Base-by-base conservation (phyloP, 2,797 vertebrate species). In the Melanotaenia pygmaea region DNA sequence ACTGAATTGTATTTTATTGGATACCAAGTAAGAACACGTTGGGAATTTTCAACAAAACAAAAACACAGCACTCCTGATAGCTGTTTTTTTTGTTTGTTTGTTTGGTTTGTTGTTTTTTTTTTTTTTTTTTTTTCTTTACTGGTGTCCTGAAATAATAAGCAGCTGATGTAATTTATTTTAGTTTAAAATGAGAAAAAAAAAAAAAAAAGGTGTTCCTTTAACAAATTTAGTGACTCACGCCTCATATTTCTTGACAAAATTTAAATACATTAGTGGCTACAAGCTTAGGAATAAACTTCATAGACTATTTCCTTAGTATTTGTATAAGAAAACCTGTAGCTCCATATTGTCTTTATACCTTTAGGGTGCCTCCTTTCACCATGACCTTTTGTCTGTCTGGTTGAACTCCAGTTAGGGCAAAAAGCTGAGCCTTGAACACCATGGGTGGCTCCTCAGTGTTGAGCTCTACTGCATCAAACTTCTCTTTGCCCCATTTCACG, bases 401-500 rank as follows among this genome's bases (percentile, higher is more conserved):
- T 85, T 99, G 97, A 72, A 99, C 98, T 89, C 98, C 98, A 6
- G 97, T 96, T 87, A 99, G 86, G 66, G 98, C 98, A 75, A 99
- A 99, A 40, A 99, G 95, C 88, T 99, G 98, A 83, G 98, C 98
- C 92, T 99, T 99, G 94, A 99, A 99, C 45, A 99, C 97, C 97
- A 99, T 97, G 4, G 98, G 98, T 38, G 97, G 96, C 47, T 99
- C 98, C 9, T 99, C 98, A 0, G 98, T 99, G 93, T 99, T 99
- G 85, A 99, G 92, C 88, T 99, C 98, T 67, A 99, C 96, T 0
- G 94, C 97, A 86, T 98, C 97, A 18, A 98, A 99, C 91, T 99
- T 99, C 94, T 99, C 98, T 93, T 99, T 99, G 78, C 98, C 98
- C 98, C 98, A 99, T 93, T 99, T 99, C 92, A 99, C 98, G 66